Base-by-base conservation (phyloP, 1,140 invertebrate species). In the Trichomalopsis sarcophagae region DNA sequence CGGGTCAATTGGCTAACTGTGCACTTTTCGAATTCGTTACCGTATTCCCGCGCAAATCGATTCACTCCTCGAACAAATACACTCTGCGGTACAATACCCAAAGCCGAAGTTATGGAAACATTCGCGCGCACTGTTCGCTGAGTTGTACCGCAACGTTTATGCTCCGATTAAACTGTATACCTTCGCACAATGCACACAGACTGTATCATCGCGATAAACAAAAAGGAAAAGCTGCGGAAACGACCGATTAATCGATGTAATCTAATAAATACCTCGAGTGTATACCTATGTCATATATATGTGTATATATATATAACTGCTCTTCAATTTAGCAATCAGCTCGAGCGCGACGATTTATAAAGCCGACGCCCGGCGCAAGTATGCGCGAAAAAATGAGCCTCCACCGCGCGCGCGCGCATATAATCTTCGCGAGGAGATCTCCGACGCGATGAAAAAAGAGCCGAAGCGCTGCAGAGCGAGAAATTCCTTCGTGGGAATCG, bases 291-390 rank as follows among this genome's bases (percentile, higher is more conserved):
- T 27, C 27, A 69, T 13, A 81, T 47, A 81, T 50, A 81, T 73
- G 23, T 23, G 17, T 21, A 62, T 7, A 62, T 21, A 62, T 7
- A 62, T 21, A 40, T 71, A 81, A 81, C 68, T 81, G 68, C 40
- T 73, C 23, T 81, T 81, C 73, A 73, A 81, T 73, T 47, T 73
- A 73, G 40, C 30, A 81, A 81, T 73, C 23, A 69, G 66, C 2
- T 80, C 9, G 40, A 3, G 10, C 62, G 36, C 36, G 10, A 50
- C 79, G 23, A 73, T 81, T 81, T 73, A 73, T 81, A 71, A 73
- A 71, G 33, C 17, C 11, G 40, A 73, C 23, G 62, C 40, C 7
- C 23, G 10, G 6, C 4, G 4, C 9, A 62, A 7, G 6, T 21
- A 62, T 44, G 9, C 9, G 9, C 13, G 17, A 62, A 21, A 62